Base-by-base conservation (phyloP, 2,888 invertebrate genomes). In the Sisyra terminalis region DNA sequence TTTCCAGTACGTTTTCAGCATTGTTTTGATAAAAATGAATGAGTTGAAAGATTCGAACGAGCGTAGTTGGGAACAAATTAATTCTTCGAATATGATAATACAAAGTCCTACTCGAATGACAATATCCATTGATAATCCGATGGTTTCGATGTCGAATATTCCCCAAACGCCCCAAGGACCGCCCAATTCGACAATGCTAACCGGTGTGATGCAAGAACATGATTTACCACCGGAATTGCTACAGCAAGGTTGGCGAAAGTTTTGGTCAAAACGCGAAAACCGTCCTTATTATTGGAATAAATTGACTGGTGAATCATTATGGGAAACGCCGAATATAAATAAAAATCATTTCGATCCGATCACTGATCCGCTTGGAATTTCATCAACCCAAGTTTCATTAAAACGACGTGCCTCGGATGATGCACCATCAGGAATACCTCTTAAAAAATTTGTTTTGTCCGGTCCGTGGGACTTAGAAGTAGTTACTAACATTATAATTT, bases 261-360 rank as follows among this genome's bases (percentile, higher is more conserved):
- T 87, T 61, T 96, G 94, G 94, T 94, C 93, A 14, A 88, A 90
- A 57, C 69, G 94, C 43, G 94, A 96, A 62, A 90, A 86, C 57
- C 70, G 94, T 18, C 90, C 90, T 2, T 96, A 96, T 61, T 96
- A 86, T 65, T 96, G 93, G 87, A 96, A 96, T 60, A 92, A 92
- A 65, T 65, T 85, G 16, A 90, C 90, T 1, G 90, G 92, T 42
- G 90, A 94, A 65, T 93, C 93, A n/a, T 68, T 93, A 51, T 96
- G 96, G 96, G 94, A 96, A 60, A 77, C 90, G 73, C 93, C 93
- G 10, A 73, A 78, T n/a, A 24, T 24, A 24, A 63, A 77, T 8
- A 80, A 80, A 56, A 72, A 77, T 46, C 83, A 81, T 52, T 90
- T 86, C 63, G 93, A 94, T 67, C 88, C 88, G 1, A 75, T 90